phyloP scores from a whole-genome alignment of 2,797 vertebrate genomes.

The Enteromius trimaculatus region DNA sequence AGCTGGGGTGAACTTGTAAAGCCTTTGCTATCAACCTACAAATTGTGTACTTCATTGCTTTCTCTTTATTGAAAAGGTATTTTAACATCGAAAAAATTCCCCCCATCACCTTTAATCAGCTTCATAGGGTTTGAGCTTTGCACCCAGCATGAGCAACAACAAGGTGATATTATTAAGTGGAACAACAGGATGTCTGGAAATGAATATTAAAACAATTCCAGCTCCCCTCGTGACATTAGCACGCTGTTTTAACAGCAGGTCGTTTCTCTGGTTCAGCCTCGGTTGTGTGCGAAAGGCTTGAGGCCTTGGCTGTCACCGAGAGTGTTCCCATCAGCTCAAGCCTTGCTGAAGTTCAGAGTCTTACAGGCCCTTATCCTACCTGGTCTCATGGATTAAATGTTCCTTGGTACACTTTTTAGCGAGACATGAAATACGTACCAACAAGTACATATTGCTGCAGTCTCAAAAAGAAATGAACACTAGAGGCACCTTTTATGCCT shows the following conservation, averaged over 20 bases:
- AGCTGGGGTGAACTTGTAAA: neutral
- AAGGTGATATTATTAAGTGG: slow-evolving; percentile 35
- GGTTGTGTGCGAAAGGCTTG: neutral
- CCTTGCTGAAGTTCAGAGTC: neutral
- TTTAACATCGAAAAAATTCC: neutral
- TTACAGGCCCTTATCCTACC: neutral
- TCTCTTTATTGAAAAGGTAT: neutral
- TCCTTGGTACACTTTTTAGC: no score
- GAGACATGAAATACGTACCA: no score
- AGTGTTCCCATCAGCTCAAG: neutral
- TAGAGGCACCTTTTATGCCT: no score
- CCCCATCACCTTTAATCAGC: slow-evolving; percentile 23
- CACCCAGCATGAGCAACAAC: slow-evolving; percentile 9
- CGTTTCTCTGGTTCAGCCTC: neutral
- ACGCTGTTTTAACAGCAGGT: slow-evolving; percentile 21
- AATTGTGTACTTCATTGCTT: neutral
- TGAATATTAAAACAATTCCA: slow-evolving; percentile 39
- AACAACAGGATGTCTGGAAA: slow-evolving; percentile 30
- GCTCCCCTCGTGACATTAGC: slow-evolving; percentile 12
- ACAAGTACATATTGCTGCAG: no score
- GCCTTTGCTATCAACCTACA: neutral
- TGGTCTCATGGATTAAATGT: no score
- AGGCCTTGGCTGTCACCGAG: neutral
- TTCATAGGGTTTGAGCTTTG: slow-evolving; percentile 5
- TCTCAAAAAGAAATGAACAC: no score